Base-by-base conservation (phyloP, 1,140 invertebrate genomes). In the Ectropis grisescens region DNA sequence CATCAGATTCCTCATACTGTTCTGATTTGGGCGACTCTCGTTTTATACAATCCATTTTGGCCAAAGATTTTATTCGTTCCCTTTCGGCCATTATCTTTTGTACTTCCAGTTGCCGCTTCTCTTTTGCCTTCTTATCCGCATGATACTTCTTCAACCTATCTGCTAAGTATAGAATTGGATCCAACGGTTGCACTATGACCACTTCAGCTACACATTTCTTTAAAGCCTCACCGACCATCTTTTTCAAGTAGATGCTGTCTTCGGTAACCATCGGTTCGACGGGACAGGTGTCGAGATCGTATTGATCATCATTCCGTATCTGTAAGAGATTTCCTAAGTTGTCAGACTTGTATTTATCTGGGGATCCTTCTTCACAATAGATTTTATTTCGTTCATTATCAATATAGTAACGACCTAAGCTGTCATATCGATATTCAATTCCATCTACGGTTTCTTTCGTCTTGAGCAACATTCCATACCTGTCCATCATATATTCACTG, bases 41-140 rank as follows among this genome's bases (percentile, higher is more conserved):
- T n/a, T n/a, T n/a, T n/a, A n/a, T n/a, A n/a, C n/a, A n/a, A n/a
- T n/a, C n/a, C n/a, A n/a, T n/a, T n/a, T n/a, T n/a, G n/a, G n/a
- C n/a, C n/a, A n/a, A n/a, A n/a, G n/a, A n/a, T n/a, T n/a, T n/a
- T 45, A 46, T 59, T 29, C 67, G 16, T 19, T 19, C 8, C 3
- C 16, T 3, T 19, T 19, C 16, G 8, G 16, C 16, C 16, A 19
- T 35, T 14, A 30, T 34, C 12, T 34, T 27, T 15, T 16, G 10
- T 15, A 34, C 32, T 5, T 43, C 26, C 2, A 10, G n/a, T 1
- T 23, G 3, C 9, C 13, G 29, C 7, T 24, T 11, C 14, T 45
- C 9, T 11, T 15, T 12, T 32, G 10, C 22, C 9, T 34, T 10
- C 5, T 29, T 22, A 23, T 36, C 29, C 15, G 28, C 2, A 12